Evolutionary conservation across 2,797 vertebrate genomes (phyloP).

Genomic region (Myioborus melanocephalus): DNA sequence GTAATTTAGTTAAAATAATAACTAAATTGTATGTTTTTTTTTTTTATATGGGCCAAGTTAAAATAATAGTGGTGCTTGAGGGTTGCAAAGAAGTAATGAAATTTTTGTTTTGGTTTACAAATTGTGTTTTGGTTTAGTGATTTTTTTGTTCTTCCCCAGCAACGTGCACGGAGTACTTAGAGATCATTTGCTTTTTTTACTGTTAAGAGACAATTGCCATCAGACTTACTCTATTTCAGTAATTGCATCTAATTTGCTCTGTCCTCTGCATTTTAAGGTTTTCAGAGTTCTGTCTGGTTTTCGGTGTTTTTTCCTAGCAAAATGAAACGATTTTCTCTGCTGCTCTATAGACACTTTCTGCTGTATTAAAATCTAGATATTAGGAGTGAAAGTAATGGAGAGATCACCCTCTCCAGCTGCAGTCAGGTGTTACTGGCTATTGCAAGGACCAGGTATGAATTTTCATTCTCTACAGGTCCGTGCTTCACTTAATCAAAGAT

Average conservation of each 20-base stretch:
- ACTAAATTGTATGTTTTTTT: neutral
- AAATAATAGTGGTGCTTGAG: neutral
- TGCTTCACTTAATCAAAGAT: neutral
- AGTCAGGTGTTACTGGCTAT: neutral
- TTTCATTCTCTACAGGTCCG: neutral
- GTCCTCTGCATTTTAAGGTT: neutral
- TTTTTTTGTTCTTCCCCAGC: neutral
- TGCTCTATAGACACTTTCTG: neutral
- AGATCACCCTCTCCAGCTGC: neutral
- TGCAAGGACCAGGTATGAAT: neutral
- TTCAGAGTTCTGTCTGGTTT: neutral
- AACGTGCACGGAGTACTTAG: rapidly evolving
- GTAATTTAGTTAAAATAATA: neutral
- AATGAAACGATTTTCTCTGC: neutral
- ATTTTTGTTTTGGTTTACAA: neutral
- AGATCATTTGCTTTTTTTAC: neutral
- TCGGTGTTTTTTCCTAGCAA: neutral
- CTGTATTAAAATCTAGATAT: neutral
- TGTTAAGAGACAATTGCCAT: neutral
- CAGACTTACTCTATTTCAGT: neutral
- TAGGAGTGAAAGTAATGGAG: neutral
- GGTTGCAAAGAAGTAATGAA: neutral
- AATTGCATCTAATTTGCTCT: neutral
- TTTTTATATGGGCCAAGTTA: rapidly evolving
- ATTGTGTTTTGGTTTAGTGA: neutral